Percentiles rank a stretch among this genome's conserved stretches.
phyloP scores from a whole-genome alignment of 2,888 invertebrate genomes.

The Lepidochrysops patricia region DNA sequence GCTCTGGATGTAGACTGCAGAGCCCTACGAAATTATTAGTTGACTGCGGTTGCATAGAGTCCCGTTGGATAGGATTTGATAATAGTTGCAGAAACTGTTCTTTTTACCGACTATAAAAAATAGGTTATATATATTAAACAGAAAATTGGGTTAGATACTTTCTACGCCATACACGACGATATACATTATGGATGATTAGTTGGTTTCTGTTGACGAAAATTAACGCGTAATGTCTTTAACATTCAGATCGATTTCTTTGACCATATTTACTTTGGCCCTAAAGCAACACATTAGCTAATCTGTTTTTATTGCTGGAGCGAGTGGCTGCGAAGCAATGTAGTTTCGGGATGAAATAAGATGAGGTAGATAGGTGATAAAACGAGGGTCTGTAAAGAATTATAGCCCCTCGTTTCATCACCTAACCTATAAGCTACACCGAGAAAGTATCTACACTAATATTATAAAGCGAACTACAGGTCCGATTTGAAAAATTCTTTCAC shows the following conservation, averaged over 20 bases:
- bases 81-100: background rate
- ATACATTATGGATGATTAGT: too few species aligned
- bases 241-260: background rate
- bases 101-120: background rate
- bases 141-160: too few species aligned
- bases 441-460: too few species aligned
- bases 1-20: conserved; percentile 8
- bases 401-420: too few species aligned
- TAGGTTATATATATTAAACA: too few species aligned
- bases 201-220: background rate
- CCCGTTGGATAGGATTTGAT: conserved; percentile 6
- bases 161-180: too few species aligned
- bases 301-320: background rate
- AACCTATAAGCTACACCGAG: too few species aligned
- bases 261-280: background rate
- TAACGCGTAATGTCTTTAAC: background rate
- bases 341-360: too few species aligned
- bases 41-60: conserved; percentile 13
- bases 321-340: background rate
- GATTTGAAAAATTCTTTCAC: too few species aligned
- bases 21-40: conserved; percentile 14
- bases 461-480: too few species aligned
- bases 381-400: too few species aligned
- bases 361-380: too few species aligned
- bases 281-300: background rate